phyloP scores from a whole-genome alignment of 2,888 invertebrate species.

The Saturnia japonica region DNA sequence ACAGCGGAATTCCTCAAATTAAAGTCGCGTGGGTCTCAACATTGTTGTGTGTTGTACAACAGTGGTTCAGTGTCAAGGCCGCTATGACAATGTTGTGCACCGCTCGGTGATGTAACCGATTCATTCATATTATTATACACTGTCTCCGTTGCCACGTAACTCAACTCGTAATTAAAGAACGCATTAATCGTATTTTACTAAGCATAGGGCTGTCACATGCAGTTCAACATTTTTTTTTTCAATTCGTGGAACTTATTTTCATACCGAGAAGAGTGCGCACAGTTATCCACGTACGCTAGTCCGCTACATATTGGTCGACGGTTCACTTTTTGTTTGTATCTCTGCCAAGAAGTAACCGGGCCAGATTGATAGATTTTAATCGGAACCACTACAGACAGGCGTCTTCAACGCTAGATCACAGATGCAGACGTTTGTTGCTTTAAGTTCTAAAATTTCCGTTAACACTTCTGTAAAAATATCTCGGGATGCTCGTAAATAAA shows the following conservation, averaged over 20 bases:
- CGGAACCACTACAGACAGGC: neutral
- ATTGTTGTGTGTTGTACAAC: conserved; percentile 27
- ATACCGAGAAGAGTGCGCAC: neutral
- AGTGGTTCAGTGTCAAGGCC: conserved; percentile 35
- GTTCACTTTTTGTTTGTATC: neutral
- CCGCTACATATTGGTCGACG: neutral
- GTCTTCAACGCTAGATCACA: neutral
- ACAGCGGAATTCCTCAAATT: conserved; percentile 41
- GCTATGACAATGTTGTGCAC: conserved; percentile 13
- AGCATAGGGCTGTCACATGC: neutral
- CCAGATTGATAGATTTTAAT: neutral
- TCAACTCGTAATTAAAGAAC: conserved; percentile 7
- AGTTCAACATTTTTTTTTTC: neutral
- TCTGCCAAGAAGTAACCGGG: neutral
- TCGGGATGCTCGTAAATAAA: no score
- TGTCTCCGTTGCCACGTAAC: conserved; percentile 9
- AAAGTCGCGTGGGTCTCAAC: conserved; percentile 37
- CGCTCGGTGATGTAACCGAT: conserved; percentile 11
- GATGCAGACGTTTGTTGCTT: neutral
- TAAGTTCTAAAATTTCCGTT: neutral
- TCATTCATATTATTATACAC: conserved; percentile 15
- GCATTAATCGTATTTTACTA: neutral
- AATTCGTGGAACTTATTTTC: neutral
- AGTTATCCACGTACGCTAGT: neutral
- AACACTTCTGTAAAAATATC: neutral